Base-by-base conservation (phyloP, 2,113 vertebrate species). In the Rostratula benghalensis region DNA sequence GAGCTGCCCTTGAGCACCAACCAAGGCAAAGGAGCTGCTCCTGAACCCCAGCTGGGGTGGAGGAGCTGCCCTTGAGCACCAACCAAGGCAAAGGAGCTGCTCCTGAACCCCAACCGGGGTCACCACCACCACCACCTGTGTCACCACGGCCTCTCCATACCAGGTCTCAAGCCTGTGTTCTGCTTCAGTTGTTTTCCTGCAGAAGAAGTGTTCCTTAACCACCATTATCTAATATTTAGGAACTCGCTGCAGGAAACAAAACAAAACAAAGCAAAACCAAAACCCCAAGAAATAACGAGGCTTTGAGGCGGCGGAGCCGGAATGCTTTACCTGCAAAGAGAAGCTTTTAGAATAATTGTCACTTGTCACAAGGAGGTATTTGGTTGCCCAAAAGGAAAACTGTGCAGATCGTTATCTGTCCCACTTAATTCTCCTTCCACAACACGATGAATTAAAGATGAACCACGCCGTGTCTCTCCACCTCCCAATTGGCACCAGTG, bases 381-480 rank as follows among this genome's bases (percentile, higher is more conserved):
- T 27, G 88, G 46, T 60, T 71, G 60, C 54, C 83, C 33, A 39
- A 53, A 79, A 65, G 78, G 53, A 93, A 84, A 75, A 7, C 11
- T 1, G 11, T 6, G 71, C 21, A 22, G 45, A 65, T 85, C 24
- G 0, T 43, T 45, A 37, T n/a, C 69, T 37, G 41, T 60, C 75
- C 93, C 78, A 7, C 39, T 75, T 82, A 11, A 11, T 41, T 50
- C 51, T 59, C 54, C 76, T 64, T 33, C 76, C 90, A 24, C 56
- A 61, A 60, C 39, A 14, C 1, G 5, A 31, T 48, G 74, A 80
- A 93, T 88, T 80, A 81, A 78, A 71, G 79, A 74, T 5, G 61
- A 68, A 27, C 69, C 1, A 1, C 4, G 3, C 24, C 3, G 6
- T 9, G 13, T 35, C 69, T 6, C n/a, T 6, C 78, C 11, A 1